Percentiles rank a stretch among this genome's conserved stretches.
phyloP scores from a whole-genome alignment of 2,113 vertebrate genomes.

The Heterotilapia buettikoferi region DNA sequence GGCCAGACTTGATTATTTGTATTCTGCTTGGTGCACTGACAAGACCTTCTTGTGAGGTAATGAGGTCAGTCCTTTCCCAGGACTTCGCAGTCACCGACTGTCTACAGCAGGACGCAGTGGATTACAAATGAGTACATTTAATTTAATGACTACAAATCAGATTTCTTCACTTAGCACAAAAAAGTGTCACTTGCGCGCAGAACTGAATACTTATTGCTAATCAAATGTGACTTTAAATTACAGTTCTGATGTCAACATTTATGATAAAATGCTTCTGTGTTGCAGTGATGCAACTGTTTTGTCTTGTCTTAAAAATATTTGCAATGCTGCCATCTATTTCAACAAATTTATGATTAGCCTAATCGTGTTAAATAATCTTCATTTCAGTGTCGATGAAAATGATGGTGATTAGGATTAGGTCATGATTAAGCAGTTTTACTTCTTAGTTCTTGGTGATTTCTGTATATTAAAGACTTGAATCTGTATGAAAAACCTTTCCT shows the following conservation, averaged over 20 bases:
- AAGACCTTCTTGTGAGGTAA: neutral
- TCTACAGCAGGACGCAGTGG: neutral
- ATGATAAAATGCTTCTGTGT: neutral
- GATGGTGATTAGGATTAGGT: neutral
- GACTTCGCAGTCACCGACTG: neutral
- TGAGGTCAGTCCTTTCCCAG: neutral
- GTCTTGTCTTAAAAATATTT: too few relatives aligned
- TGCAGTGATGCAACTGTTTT: neutral
- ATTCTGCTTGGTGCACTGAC: neutral
- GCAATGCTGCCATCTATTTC: too few relatives aligned
- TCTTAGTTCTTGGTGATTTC: neutral
- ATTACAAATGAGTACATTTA: neutral
- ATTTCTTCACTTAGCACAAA: neutral
- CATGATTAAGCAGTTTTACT: neutral
- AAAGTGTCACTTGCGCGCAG: accelerated
- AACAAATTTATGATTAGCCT: neutral
- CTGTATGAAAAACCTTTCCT: neutral
- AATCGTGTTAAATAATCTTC: neutral
- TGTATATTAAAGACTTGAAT: neutral
- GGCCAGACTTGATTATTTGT: neutral
- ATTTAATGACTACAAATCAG: neutral
- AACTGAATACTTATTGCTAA: neutral
- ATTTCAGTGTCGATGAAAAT: neutral
- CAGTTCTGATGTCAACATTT: neutral
- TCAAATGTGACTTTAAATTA: neutral